phyloP scores from a whole-genome alignment of 2,797 vertebrate genomes.

The Melanotaenia pygmaea region DNA sequence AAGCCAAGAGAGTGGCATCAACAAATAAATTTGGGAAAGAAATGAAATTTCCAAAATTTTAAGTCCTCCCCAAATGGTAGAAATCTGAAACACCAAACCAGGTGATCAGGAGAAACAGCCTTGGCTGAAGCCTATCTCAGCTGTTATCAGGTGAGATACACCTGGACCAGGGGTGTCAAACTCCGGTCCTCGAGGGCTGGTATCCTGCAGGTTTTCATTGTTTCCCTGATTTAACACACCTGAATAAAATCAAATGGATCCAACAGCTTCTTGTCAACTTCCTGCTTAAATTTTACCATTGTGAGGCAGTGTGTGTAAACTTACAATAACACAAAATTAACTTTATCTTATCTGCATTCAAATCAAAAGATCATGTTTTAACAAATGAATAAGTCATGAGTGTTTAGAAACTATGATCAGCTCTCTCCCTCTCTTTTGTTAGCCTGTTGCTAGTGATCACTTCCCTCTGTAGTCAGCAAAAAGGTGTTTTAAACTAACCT shows the following conservation, averaged over 20 bases:
- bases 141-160: neutral
- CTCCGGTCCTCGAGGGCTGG: no score
- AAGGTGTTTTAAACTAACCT: neutral
- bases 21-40: neutral
- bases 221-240: no score
- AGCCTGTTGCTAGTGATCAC: neutral
- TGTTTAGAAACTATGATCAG: neutral
- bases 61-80: neutral
- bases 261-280: no score
- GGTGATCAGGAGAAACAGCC: neutral
- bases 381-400: slow-evolving; percentile 1
- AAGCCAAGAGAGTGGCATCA: neutral
- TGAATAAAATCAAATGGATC: no score
- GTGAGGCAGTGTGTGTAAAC: neutral
- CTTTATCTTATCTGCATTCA: neutral
- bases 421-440: neutral
- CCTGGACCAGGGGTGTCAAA: no score
- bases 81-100: neutral
- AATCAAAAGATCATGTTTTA: neutral
- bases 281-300: neutral
- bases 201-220: no score
- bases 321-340: slow-evolving; percentile 1
- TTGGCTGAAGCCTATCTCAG: neutral
- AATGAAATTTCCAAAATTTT: neutral
- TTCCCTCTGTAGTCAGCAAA: fast-evolving